Evolutionary conservation across 2,797 vertebrate genomes (phyloP).

Genomic region (Muscicapa comitata): DNA sequence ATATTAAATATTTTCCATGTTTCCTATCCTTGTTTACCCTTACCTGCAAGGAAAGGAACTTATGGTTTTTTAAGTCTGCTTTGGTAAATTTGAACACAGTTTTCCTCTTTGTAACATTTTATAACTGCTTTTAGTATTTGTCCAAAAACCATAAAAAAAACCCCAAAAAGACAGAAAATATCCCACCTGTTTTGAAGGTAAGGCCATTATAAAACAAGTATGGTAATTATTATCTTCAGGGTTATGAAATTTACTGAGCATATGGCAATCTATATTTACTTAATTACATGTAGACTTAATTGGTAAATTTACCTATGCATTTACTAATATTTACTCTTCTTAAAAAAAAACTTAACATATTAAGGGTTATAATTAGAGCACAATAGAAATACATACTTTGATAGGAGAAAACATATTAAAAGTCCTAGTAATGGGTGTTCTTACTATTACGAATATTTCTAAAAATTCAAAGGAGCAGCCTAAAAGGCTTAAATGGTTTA

Average conservation of each 20-base stretch:
- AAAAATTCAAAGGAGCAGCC: neutral
- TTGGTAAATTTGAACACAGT: neutral
- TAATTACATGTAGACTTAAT: conserved; percentile 37
- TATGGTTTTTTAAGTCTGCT: neutral
- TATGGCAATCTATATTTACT: conserved; percentile 27
- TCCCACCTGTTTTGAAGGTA: neutral
- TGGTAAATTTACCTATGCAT: neutral
- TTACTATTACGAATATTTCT: neutral
- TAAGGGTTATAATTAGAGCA: neutral
- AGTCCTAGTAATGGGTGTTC: neutral
- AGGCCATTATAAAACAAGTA: neutral
- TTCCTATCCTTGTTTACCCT: neutral
- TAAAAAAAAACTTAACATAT: neutral
- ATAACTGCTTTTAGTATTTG: neutral
- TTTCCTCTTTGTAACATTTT: neutral
- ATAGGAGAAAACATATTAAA: neutral
- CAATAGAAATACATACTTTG: neutral
- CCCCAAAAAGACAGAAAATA: neutral
- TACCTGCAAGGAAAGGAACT: neutral
- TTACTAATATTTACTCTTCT: neutral
- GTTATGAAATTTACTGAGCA: conserved; percentile 2
- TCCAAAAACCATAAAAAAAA: neutral
- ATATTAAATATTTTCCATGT: neutral
- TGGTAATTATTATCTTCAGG: conserved; percentile 13
- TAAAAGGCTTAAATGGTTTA: neutral